Conservation (phyloP, 1,140 invertebrate species). For the Drosophila triauraria region DNA sequence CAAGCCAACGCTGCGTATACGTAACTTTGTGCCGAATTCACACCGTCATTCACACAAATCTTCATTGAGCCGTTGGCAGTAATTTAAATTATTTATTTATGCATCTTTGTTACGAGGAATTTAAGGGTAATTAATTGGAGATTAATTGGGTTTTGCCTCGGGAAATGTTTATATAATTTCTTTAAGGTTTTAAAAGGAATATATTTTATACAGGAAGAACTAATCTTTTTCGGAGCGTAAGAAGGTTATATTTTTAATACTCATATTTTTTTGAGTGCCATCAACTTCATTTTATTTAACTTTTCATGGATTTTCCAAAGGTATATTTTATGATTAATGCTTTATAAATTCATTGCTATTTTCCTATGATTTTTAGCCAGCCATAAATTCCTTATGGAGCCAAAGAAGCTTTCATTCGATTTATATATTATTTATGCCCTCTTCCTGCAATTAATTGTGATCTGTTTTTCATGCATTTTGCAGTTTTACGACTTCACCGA, state of each 20-base stretch:
- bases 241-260: neutral
- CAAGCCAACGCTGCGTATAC: slow-evolving; percentile 9
- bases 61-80: neutral
- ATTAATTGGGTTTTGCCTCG: neutral
- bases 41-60: slow-evolving; percentile 11
- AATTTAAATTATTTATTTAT: slow-evolving; percentile 26
- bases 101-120: neutral
- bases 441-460: slow-evolving; percentile 25
- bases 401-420: neutral
- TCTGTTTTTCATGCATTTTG: slow-evolving; percentile 13
- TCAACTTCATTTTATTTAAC: too few relatives aligned
- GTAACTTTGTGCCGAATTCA: slow-evolving; percentile 16
- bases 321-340: neutral
- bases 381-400: neutral
- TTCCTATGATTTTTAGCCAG: neutral
- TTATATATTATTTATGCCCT: slow-evolving; percentile 9
- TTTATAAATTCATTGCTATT: neutral
- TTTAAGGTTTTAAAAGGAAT: neutral
- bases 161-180: neutral
- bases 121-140: neutral
- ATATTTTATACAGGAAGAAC: neutral
- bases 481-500: slow-evolving; percentile 83
- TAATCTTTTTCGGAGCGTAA: too few relatives aligned
- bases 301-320: neutral
- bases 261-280: too few relatives aligned